Base-by-base conservation (phyloP, 2,888 invertebrate species). In the Andricus curvator region DNA sequence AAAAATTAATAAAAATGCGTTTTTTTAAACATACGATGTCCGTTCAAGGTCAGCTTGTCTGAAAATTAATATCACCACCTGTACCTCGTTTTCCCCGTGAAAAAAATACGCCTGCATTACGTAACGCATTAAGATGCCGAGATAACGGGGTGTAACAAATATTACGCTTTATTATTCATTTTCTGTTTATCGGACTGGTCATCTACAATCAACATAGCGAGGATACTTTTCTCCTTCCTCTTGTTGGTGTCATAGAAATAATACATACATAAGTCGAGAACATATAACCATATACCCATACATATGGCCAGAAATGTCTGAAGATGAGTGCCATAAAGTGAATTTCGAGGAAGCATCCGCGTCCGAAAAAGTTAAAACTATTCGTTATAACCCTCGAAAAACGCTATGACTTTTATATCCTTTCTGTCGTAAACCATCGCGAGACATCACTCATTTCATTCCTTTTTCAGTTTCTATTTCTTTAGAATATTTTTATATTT, bases 101-200 rank as follows among this genome's bases (percentile, higher is more conserved):
- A 85, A 86, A 86, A 84, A 85, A 87, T 87, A 87, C 84, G 82
- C 82, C 84, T 84, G 86, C 86, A 88, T 89, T 89, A 88, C 87
- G 85, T 88, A 89, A 88, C 84, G 82, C 87, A 87, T 88, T 88
- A 88, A 88, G 89, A 89, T 88, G 81, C 81, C 78, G 84, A 87
- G 88, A 89, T 89, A 86, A 83, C 84, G 84, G 83, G 84, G 84
- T 85, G 88, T 85, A 86, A 89, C 86, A 89, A 86, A 88, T 88
- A 87, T 88, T 85, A 86, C 86, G 88, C 88, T 89, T 87, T 88
- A 88, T 89, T 88, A 86, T 88, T 88, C 86, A 84, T 87, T 87
- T 88, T 85, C 83, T 80, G 83, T 83, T 87, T 87, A 89, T 90
- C 89, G 80, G 33, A 51, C 78, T 85, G 87, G 84, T 83, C 86